Evolutionary conservation across 2,888 invertebrate species (phyloP), one percentile per base, ranked within the genome.

Genomic region (Diaprepes abbreviatus): DNA sequence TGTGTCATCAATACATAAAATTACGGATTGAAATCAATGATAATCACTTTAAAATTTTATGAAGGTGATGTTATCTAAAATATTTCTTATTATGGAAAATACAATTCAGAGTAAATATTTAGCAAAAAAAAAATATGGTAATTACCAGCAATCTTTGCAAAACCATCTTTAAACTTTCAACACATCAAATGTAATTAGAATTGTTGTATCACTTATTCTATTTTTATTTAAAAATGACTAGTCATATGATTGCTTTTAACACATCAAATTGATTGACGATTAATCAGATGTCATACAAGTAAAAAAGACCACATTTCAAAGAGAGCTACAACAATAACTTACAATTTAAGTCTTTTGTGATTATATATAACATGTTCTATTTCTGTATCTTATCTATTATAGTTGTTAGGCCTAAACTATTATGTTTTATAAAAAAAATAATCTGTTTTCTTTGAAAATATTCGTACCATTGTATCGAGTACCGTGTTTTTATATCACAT

Each of bases 231-330:
- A 57, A 38, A 57, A 17, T n/a, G 24, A 40, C 57, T 38, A 57
- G 38, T 57, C 57, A 57, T 57, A 57, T 10, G 12, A 40, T 12
- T 36, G 57, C 38, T 16, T 57, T 57, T 36, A 57, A 24, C 38
- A 19, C 38, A 28, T 57, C 19, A 7, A 9, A 12, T 40, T 40
- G 24, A 57, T 19, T 55, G 21, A 16, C 28, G 57, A 24, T 57
- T 38, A 19, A 57, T 38, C 36, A 40, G 24, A 38, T 57, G 28
- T 38, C 57, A 57, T 24, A 40, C 6, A 21, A 14, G 24, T 6
- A 14, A 57, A 57, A 21, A 10, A 19, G 35, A 38, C 40, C 57
- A 24, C 19, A 9, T 12, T 24, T 38, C 24, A 38, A 57, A 57
- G 55, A 40, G 40, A 38, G 14, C 19, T 57, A 14, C 5, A 38